Evolutionary conservation across 2,797 vertebrate genomes (phyloP).

Genomic region (Artibeus jamaicensis): DNA sequence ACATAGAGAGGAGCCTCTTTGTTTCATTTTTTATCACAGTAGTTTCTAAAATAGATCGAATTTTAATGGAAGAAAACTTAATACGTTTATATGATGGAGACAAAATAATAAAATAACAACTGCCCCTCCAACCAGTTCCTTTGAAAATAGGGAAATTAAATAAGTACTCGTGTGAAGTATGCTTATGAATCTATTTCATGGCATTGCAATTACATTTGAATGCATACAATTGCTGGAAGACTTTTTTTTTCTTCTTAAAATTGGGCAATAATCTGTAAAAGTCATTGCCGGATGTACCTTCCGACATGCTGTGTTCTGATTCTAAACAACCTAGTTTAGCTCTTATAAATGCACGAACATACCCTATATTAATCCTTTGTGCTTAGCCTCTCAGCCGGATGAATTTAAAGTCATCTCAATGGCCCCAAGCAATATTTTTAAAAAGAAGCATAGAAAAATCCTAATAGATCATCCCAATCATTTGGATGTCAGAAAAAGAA

Average conservation of each 20-base stretch:
- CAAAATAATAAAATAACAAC: not conserved
- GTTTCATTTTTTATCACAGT: conserved; percentile 21
- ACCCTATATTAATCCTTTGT: conserved; percentile 52
- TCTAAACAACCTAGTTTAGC: conserved; percentile 61
- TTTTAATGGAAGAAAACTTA: conserved; percentile 21
- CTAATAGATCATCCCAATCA: conserved; percentile 52
- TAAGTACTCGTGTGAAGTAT: conserved; percentile 23
- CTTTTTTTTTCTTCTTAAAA: conserved; percentile 49
- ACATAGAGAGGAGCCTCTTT: not conserved
- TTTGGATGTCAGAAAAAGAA: conserved; percentile 39
- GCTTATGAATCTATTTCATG: not conserved
- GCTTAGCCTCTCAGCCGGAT: conserved; percentile 50
- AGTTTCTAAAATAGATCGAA: not conserved
- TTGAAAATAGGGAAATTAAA: conserved; percentile 26
- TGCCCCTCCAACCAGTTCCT: not conserved
- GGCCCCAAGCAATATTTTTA: conserved; percentile 36
- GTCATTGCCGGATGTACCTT: conserved; percentile 2
- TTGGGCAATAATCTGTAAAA: conserved; percentile 10
- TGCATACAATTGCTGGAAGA: conserved; percentile 25
- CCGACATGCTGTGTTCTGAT: conserved; percentile 19
- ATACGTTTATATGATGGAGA: not conserved
- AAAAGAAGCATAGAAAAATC: conserved; percentile 46
- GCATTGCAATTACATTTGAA: conserved; percentile 40
- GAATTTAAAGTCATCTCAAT: conserved; percentile 59
- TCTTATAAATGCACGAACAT: conserved; percentile 58